Conservation (phyloP, 2,888 invertebrate genomes). For the Melitaea athalia region DNA sequence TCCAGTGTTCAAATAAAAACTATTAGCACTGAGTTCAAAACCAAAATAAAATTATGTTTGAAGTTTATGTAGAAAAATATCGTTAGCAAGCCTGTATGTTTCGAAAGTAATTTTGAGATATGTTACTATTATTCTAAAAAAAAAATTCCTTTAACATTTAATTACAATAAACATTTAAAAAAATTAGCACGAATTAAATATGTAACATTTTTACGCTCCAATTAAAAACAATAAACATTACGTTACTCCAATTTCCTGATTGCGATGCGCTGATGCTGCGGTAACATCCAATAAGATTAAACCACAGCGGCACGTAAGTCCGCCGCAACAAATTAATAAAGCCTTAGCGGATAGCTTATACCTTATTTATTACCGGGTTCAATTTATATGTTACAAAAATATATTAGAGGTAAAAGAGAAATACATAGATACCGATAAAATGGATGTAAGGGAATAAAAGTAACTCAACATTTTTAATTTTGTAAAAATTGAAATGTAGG, state of each 20-base stretch:
- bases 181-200: no score
- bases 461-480: no score
- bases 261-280: constrained; percentile 21
- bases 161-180: no score
- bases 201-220: neutral
- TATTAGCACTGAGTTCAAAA: no score
- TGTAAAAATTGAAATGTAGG: no score
- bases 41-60: no score
- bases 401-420: neutral
- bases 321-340: constrained; percentile 31
- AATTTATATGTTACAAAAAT: neutral
- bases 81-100: no score
- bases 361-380: constrained; percentile 8
- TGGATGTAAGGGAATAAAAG: neutral
- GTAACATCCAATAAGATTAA: constrained; percentile 33
- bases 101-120: no score
- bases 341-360: constrained; percentile 17
- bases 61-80: no score
- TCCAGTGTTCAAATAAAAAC: no score
- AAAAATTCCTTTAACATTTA: no score
- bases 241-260: constrained; percentile 9
- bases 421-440: neutral
- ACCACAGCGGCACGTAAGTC: constrained; percentile 28
- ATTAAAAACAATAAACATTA: neutral
- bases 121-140: no score